A percentile compares a stretch with the other conserved stretches of the same genome.
These are phyloP conservation scores for Sitta carolinensis DNA, from an alignment of 2,797 vertebrate genomes.

Conservation along the genomic window DNA sequence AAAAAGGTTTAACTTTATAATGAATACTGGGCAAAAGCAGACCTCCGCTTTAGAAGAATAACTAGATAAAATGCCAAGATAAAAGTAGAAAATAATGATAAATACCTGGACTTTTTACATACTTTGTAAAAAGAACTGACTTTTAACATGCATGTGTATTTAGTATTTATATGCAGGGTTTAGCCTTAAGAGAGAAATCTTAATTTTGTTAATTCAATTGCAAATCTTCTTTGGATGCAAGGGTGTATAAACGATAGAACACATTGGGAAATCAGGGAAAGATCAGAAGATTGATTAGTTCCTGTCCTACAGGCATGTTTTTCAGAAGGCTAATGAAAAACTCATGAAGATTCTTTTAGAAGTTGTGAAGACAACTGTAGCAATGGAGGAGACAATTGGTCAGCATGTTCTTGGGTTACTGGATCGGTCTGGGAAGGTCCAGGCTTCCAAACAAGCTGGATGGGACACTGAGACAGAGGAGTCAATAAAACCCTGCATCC, in stretches of 20 bases:
- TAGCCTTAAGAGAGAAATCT: neutral
- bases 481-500: conserved; percentile 36
- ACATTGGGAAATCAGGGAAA: neutral
- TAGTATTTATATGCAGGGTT: neutral
- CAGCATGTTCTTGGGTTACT: conserved; percentile 85
- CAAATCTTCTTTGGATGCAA: neutral
- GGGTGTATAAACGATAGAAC: neutral
- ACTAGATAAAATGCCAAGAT: neutral
- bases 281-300: conserved; percentile 22
- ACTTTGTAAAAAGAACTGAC: neutral
- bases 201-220: neutral
- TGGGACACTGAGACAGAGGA: conserved; percentile 72
- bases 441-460: conserved; percentile 59
- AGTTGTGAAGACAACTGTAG: conserved; percentile 89
- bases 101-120: neutral
- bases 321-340: conserved; percentile 84
- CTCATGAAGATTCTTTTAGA: conserved; percentile 88
- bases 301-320: conserved; percentile 73
- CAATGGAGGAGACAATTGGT: conserved; percentile 91
- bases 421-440: conserved; percentile 73
- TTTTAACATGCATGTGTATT: neutral
- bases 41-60: neutral
- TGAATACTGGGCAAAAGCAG: neutral
- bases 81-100: neutral
- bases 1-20: neutral